phyloP scores from a whole-genome alignment of 2,113 vertebrate species.

The Trichechus manatus region DNA sequence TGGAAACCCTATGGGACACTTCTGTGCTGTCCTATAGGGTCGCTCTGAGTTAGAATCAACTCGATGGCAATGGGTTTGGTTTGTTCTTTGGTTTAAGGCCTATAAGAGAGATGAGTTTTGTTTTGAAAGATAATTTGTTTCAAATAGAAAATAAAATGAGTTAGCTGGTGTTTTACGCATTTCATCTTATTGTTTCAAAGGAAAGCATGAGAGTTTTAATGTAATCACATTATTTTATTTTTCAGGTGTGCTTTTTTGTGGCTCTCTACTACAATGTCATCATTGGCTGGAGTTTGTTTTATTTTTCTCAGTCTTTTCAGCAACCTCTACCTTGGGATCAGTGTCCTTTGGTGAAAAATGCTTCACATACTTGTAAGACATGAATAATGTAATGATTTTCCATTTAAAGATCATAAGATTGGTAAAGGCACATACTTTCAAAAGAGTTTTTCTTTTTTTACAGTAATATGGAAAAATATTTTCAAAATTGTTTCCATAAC shows the following conservation, averaged over 20 bases:
- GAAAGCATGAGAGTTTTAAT: background rate
- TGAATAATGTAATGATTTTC: background rate
- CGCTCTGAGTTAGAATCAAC: background rate
- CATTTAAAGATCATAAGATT: background rate
- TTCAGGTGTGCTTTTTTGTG: conserved; percentile 97
- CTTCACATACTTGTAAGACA: conserved; percentile 93
- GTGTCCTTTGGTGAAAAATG: conserved; percentile 96
- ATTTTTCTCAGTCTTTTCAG: conserved; percentile 99
- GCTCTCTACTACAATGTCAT: conserved; percentile 99
- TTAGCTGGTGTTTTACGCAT: background rate
- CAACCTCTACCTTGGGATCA: conserved; percentile 97
- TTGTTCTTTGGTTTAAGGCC: background rate
- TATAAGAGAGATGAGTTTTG: background rate
- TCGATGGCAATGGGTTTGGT: background rate
- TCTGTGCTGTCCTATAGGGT: background rate
- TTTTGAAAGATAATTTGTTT: conserved; percentile 22
- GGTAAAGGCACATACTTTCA: background rate
- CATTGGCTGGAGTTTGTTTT: conserved; percentile 98
- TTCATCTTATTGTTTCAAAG: background rate
- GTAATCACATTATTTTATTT: conserved; percentile 21
- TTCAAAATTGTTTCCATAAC: background rate
- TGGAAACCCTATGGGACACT: background rate
- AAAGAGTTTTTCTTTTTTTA: background rate
- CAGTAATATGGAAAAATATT: background rate
- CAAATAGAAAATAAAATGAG: conserved; percentile 17